Conservation (phyloP, 2,888 invertebrate genomes). For the Volucella inanis region DNA sequence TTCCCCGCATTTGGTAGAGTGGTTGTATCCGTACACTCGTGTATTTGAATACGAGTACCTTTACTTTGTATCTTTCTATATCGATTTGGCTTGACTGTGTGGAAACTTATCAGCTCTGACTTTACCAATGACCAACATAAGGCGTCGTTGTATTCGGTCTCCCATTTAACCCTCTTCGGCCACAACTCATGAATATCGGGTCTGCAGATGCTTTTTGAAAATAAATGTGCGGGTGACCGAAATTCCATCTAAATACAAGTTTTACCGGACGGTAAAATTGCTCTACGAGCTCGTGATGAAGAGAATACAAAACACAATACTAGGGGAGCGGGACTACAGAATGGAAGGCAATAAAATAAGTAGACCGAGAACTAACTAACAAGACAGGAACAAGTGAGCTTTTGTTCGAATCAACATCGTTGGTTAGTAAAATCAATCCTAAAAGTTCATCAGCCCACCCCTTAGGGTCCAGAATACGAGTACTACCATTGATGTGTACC, state of each 20-base stretch:
- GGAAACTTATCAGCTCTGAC: conserved; percentile 55
- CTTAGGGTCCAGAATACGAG: conserved; percentile 23
- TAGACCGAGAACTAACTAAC: conserved; percentile 78
- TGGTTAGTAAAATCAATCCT: conserved; percentile 76
- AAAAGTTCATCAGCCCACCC: conserved; percentile 74
- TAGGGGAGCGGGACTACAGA: conserved; percentile 50
- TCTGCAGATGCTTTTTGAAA: conserved; percentile 49
- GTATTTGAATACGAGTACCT: background rate
- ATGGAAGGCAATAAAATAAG: conserved; percentile 76
- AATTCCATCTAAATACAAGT: conserved; percentile 67
- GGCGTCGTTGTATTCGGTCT: conserved; percentile 21
- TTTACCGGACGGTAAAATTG: conserved; percentile 68
- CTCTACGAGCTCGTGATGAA: conserved; percentile 30
- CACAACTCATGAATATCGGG: conserved; percentile 41
- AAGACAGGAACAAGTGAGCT: conserved; percentile 77
- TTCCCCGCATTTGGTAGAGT: background rate
- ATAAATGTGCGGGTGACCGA: conserved; percentile 75
- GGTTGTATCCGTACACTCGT: background rate
- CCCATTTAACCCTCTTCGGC: conserved; percentile 23
- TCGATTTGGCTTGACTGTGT: conserved; percentile 64
- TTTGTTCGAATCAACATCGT: conserved; percentile 74
- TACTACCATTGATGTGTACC: conserved; percentile 58
- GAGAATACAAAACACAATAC: conserved; percentile 28
- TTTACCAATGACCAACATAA: conserved; percentile 67
- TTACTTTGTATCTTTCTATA: conserved; percentile 27